Conservation (phyloP, 2,113 vertebrate species). For the Dipodomys spectabilis region DNA sequence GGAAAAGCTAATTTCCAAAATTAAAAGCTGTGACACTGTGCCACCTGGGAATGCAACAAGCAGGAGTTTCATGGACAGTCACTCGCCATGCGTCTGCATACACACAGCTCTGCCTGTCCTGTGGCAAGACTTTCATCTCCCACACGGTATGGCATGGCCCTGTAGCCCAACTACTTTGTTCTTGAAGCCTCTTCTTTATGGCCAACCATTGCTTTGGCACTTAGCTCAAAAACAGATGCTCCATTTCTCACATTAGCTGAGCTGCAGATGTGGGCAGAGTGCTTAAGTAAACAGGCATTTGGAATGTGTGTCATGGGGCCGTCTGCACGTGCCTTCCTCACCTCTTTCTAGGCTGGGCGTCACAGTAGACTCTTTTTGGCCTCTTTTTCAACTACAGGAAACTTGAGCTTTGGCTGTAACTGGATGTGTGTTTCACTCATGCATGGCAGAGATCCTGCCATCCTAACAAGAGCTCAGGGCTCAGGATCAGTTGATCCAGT, state of each 20-base stretch:
- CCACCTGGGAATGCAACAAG: accelerated
- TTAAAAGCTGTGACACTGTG: accelerated
- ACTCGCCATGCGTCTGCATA: too few species aligned
- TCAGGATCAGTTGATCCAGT: not conserved
- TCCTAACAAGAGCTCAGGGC: not conserved
- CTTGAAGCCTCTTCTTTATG: not conserved
- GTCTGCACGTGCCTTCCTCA: too few species aligned
- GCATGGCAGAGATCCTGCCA: not conserved
- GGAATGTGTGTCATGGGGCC: too few species aligned
- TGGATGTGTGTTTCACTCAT: not conserved
- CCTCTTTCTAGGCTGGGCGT: too few species aligned
- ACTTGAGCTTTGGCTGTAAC: too few species aligned
- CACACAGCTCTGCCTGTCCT: too few species aligned
- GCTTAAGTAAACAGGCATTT: not conserved
- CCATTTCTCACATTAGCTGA: not conserved
- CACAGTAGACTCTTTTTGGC: too few species aligned
- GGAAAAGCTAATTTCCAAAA: not conserved
- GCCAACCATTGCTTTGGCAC: not conserved
- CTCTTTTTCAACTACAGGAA: too few species aligned
- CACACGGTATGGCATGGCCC: too few species aligned
- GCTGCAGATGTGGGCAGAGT: not conserved
- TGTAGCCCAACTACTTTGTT: too few species aligned
- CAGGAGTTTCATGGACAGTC: too few species aligned
- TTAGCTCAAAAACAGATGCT: not conserved
- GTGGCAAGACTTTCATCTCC: too few species aligned